Evolutionary conservation across 1,140 invertebrate genomes (phyloP), one percentile per base, ranked within the genome.

Genomic region (Anoplophora glabripennis): DNA sequence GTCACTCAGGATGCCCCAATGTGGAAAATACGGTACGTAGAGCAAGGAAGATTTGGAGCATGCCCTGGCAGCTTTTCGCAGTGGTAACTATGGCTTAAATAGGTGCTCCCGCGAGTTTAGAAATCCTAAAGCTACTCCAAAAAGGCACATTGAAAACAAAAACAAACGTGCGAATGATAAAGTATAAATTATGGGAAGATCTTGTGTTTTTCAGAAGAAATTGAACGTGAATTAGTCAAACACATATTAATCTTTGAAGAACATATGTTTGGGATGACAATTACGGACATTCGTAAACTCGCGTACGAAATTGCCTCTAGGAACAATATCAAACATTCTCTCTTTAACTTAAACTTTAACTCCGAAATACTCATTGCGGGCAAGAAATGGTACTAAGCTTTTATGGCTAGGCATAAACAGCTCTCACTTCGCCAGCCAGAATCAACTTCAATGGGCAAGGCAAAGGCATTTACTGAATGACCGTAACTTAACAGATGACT

Each of bases 401-500:
- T 69, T 53, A 65, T 65, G 65, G 51, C 47, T 40, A 49, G 66
- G 48, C 59, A 70, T 53, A 35, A 44, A 48, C 34, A 70, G 17
- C 45, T 68, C 52, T 66, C 57, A 28, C 17, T 71, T 11, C 46
- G 68, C 34, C 59, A 66, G 48, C 68, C 68, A 33, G 56, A 65
- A 65, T 36, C 46, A 37, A 68, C 67, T 12, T 69, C 59, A 12
- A 46, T 69, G 8, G 62, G 52, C 45, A 18, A 66, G 58, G 35
- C 52, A 11, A 70, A 61, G 36, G 64, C 57, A 37, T 72, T 67
- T 61, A 73, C 66, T 44, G 54, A n/a, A n/a, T n/a, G n/a, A n/a
- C n/a, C n/a, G n/a, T n/a, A n/a, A n/a, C n/a, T n/a, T n/a, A n/a
- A n/a, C n/a, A n/a, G n/a, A n/a, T n/a, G n/a, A n/a, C n/a, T n/a